Evolutionary conservation across 1,140 invertebrate species (phyloP).

Genomic region (Globodera rostochiensis): DNA sequence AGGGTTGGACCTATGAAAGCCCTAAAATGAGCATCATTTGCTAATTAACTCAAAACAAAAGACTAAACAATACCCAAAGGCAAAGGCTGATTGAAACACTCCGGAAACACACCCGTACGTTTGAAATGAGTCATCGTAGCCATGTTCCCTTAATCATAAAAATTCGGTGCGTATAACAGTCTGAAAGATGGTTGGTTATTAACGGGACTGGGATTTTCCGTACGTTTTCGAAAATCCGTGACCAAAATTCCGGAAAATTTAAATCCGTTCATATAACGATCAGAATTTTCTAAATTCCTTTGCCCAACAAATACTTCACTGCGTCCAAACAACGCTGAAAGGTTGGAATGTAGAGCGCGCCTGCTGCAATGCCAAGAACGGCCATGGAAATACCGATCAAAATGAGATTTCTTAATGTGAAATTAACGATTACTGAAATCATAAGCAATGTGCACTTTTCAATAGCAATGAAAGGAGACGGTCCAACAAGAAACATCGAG

Average conservation of each 20-base stretch:
- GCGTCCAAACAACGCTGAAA: constrained; percentile 64
- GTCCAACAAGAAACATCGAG: constrained; percentile 64
- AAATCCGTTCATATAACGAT: too few relatives aligned
- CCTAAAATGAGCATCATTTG: constrained; percentile 36
- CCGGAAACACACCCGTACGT: constrained; percentile 65
- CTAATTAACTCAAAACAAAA: not conserved
- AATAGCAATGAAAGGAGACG: constrained; percentile 55
- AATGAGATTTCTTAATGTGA: constrained; percentile 45
- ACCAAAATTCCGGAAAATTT: too few relatives aligned
- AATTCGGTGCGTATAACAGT: too few relatives aligned
- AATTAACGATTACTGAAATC: constrained; percentile 12
- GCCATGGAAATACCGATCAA: constrained; percentile 61
- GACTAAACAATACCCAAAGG: constrained; percentile 50
- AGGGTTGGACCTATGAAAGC: constrained; percentile 61
- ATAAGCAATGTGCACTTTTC: constrained; percentile 52
- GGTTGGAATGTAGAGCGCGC: constrained; percentile 65
- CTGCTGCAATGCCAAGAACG: constrained; percentile 60
- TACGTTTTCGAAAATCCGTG: too few relatives aligned
- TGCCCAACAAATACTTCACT: constrained; percentile 49
- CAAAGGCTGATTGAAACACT: constrained; percentile 63
- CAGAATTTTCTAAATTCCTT: too few relatives aligned
- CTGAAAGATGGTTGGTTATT: too few relatives aligned
- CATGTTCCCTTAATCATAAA: constrained; percentile 40
- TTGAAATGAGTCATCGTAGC: constrained; percentile 64
- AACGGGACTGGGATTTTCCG: too few relatives aligned